Percentiles rank a stretch among this genome's conserved stretches.
These are phyloP conservation scores for Danio kyathit DNA, from an alignment of 2,797 vertebrate species.

Conservation along the genomic window DNA sequence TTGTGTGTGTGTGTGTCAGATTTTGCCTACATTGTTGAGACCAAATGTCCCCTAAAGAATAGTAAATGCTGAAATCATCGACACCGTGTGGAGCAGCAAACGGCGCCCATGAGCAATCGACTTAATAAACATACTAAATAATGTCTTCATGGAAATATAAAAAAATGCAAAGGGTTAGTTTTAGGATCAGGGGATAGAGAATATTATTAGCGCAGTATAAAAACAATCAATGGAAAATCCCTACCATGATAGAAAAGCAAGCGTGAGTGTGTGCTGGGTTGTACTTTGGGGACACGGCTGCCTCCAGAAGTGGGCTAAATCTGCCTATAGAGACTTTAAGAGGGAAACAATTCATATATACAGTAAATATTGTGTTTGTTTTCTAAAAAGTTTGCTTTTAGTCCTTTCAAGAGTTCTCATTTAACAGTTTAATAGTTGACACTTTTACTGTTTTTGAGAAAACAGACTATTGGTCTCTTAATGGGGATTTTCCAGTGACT, in stretches of 20 bases:
- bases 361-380: neutral
- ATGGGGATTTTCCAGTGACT: neutral
- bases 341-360: neutral
- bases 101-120: neutral
- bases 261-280: constrained; percentile 2
- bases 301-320: neutral
- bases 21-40: neutral
- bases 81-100: neutral
- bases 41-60: constrained; percentile 5
- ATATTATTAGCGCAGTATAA: constrained; percentile 27
- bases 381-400: neutral
- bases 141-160: constrained; percentile 22
- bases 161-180: constrained; percentile 16
- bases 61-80: constrained; percentile 23
- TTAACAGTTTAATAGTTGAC: neutral
- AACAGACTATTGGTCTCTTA: neutral
- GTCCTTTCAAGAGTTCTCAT: neutral
- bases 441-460: neutral
- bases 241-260: constrained; percentile 6
- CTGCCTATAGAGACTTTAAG: neutral
- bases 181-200: constrained; percentile 1
- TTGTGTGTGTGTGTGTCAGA: neutral
- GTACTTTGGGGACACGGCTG: neutral
- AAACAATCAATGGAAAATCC: constrained; percentile 26
- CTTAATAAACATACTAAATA: constrained; percentile 37